Conservation (phyloP, 2,113 vertebrate species). For the Ascaphus truei region DNA sequence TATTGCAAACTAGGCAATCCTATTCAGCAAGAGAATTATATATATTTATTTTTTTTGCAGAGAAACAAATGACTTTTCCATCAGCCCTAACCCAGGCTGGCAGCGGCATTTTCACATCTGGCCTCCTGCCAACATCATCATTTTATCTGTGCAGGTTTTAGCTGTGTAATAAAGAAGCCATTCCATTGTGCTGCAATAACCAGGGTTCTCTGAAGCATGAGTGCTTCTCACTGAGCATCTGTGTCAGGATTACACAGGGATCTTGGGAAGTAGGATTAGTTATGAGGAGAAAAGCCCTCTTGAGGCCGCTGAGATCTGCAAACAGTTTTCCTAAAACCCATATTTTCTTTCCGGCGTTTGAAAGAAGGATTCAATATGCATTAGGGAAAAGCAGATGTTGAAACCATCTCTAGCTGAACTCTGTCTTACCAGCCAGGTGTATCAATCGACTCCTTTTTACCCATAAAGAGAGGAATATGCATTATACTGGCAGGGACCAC, state of each 20-base stretch:
- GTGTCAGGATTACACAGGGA: conserved; percentile 53
- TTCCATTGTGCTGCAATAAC: conserved; percentile 50
- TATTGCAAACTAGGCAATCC: conserved; percentile 50
- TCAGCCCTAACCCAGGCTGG: conserved; percentile 53
- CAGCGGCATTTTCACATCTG: conserved; percentile 47
- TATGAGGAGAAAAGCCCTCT: conserved; percentile 36
- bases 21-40: conserved; percentile 46
- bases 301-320: conserved; percentile 40
- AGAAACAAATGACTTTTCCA: conserved; percentile 56
- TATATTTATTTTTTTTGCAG: conserved; percentile 27
- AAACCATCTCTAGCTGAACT: too few relatives aligned
- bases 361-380: too few relatives aligned
- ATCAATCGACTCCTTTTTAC: too few relatives aligned
- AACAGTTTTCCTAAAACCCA: conserved; percentile 29
- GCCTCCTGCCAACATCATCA: conserved; percentile 56
- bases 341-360: too few relatives aligned
- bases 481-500: too few relatives aligned
- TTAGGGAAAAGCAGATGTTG: too few relatives aligned
- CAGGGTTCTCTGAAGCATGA: conserved; percentile 49
- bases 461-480: too few relatives aligned
- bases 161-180: conserved; percentile 46
- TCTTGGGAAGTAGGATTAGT: conserved; percentile 44
- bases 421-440: too few relatives aligned
- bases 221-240: conserved; percentile 53
- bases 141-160: conserved; percentile 49